A percentile compares a stretch with the other conserved stretches of the same genome.
Evolutionary conservation across 2,888 invertebrate species (phyloP).

Genomic region (Alitta virens): DNA sequence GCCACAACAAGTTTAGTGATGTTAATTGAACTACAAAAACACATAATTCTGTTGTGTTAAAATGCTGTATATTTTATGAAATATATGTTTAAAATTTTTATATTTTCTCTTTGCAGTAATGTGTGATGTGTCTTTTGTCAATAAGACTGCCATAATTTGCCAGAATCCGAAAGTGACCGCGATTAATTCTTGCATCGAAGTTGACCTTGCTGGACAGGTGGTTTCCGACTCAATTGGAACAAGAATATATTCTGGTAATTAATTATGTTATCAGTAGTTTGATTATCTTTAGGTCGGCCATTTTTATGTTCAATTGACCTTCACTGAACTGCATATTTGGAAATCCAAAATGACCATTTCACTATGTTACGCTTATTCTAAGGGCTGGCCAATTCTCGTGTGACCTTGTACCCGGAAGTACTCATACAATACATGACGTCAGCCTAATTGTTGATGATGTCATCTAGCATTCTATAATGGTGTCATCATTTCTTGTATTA

Average conservation of each 20-base stretch:
- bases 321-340: not conserved
- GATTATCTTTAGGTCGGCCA: not conserved
- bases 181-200: conserved; percentile 94
- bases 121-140: conserved; percentile 85
- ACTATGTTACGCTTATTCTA: too few species aligned
- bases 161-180: conserved; percentile 89
- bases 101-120: conserved; percentile 67
- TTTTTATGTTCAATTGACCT: too few species aligned
- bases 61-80: too few species aligned
- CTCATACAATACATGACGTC: too few species aligned
- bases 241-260: conserved; percentile 65
- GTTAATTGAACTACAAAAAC: too few species aligned
- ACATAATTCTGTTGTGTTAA: too few species aligned
- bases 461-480: too few species aligned
- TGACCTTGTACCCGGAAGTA: too few species aligned
- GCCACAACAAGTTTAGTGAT: too few species aligned
- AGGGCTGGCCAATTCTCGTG: too few species aligned
- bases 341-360: not conserved
- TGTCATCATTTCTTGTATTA: too few species aligned
- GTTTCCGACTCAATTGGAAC: conserved; percentile 89
- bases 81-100: not conserved
- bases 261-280: not conserved
- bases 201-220: conserved; percentile 91
- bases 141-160: conserved; percentile 77
- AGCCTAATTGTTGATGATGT: too few species aligned